These are phyloP conservation scores for Buteo buteo DNA, from an alignment of 2,113 vertebrate species.

Conservation along the genomic window DNA sequence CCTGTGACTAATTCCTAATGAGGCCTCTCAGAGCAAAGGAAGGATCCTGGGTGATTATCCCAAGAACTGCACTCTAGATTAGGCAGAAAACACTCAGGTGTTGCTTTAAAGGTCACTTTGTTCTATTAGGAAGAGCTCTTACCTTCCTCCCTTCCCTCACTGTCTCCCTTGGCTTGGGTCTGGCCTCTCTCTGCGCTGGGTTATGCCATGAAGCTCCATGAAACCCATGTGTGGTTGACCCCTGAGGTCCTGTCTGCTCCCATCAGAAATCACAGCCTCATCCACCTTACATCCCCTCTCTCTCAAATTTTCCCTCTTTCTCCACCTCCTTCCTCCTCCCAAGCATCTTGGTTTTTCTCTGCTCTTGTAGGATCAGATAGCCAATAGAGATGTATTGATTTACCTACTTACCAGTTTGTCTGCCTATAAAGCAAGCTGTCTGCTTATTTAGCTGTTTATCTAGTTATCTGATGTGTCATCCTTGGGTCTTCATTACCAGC, in stretches of 20 bases:
- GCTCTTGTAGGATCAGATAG: neutral
- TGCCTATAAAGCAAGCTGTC: neutral
- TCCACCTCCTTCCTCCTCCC: neutral
- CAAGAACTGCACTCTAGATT: neutral
- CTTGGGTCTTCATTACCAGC: neutral
- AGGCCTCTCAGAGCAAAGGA: constrained; percentile 13
- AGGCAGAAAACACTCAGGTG: neutral
- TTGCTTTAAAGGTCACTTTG: neutral
- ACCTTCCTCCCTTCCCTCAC: accelerated
- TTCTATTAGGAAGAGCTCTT: neutral
- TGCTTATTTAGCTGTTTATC: constrained; percentile 2
- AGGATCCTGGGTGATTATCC: neutral
- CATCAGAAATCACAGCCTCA: neutral
- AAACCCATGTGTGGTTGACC: neutral
- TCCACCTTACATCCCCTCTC: neutral
- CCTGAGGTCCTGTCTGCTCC: neutral
- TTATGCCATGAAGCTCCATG: neutral
- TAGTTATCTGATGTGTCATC: neutral
- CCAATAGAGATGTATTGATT: neutral
- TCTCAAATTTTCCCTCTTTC: neutral
- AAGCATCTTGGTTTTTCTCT: neutral
- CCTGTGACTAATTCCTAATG: constrained; percentile 36
- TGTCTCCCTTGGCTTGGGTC: neutral
- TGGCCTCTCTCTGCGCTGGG: neutral
- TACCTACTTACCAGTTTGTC: neutral